Evolutionary conservation across 2,888 invertebrate species (phyloP).

Genomic region (Lepidocyrtinus sp.): DNA sequence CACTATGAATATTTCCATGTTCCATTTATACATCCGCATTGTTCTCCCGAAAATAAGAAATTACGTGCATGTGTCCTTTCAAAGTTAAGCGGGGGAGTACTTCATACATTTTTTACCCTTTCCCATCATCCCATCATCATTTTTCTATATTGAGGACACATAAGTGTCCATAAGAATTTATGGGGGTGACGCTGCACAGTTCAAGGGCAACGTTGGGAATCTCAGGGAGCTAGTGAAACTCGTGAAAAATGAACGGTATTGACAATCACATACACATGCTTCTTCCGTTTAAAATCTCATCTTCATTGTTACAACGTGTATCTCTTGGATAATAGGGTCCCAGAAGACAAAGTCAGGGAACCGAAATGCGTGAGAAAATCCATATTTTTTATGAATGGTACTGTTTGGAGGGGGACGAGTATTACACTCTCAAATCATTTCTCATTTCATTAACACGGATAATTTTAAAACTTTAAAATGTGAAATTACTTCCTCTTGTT

Average conservation of each 20-base stretch:
- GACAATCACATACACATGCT: neutral
- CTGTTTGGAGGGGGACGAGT: neutral
- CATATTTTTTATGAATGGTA: constrained; percentile 17
- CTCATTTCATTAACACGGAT: constrained; percentile 2
- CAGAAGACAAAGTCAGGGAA: neutral
- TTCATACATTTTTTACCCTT: constrained; percentile 29
- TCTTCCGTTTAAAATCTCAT: neutral
- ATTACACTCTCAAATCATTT: constrained; percentile 9
- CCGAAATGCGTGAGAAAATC: constrained; percentile 35
- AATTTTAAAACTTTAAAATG: constrained; percentile 16
- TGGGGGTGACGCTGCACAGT: constrained; percentile 40
- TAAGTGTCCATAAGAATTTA: constrained; percentile 51
- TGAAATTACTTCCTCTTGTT: constrained; percentile 43
- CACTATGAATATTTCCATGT: constrained; percentile 11
- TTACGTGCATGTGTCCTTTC: constrained; percentile 38
- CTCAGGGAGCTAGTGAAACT: neutral
- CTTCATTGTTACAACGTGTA: neutral
- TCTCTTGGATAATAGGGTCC: constrained; percentile 21
- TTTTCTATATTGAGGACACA: constrained; percentile 13
- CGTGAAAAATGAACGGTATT: neutral
- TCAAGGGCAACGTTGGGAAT: constrained; percentile 27
- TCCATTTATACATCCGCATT: constrained; percentile 51
- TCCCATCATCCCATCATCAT: neutral
- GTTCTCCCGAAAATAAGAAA: constrained; percentile 36
- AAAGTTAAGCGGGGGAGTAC: constrained; percentile 20